Base-by-base conservation (phyloP, 2,113 vertebrate genomes). In the Acrocephalus arundinaceus region DNA sequence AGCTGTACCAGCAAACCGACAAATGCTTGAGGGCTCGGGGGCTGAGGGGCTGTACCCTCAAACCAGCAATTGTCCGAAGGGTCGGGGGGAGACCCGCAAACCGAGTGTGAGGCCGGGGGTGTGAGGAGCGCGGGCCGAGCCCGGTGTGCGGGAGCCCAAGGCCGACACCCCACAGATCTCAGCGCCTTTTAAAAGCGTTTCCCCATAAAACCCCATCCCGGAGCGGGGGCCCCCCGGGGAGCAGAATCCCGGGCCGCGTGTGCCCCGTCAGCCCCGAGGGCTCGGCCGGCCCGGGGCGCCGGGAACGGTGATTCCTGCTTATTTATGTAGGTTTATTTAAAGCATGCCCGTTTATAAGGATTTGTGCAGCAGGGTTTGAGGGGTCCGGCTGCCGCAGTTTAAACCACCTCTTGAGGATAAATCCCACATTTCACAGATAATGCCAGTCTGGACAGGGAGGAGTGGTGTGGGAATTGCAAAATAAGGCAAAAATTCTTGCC, bases 11-110 rank as follows among this genome's bases (percentile, higher is more conserved):
- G 33, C 33, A 28, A 4, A 35, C 33, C 52, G 14, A 28, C 33
- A n/a, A 35, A 19, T 12, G n/a, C 13, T 62, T 20, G 5, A 99
- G 99, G 99, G 98, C 98, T 15, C 8, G 4, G 2, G 35, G 11
- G 16, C 37, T 39, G 33, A 41, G 49, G 45, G 31, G 41, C 51
- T 20, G 51, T 46, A 10, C 31, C 37, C 1, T 6, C 51, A 8
- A 0, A 7, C 5, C 61, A 5, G 43, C 49, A 2, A 2, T 17
- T 21, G 25, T 19, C 43, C 7, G 48, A 10, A 3, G 30, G 18
- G 3, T 21, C 21, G 12, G 13, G 10, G 15, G 13, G 11, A 31
- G 1, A 1, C 35, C 20, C 20, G 1, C 52, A 31, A 0, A 2
- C 10, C 20, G 5, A 1, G 19, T 2, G 18, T 15, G 41, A 11